A percentile compares a stretch with the other conserved stretches of the same genome.
phyloP scores from a whole-genome alignment of 2,888 invertebrate species.

The Xiphydria camelus region DNA sequence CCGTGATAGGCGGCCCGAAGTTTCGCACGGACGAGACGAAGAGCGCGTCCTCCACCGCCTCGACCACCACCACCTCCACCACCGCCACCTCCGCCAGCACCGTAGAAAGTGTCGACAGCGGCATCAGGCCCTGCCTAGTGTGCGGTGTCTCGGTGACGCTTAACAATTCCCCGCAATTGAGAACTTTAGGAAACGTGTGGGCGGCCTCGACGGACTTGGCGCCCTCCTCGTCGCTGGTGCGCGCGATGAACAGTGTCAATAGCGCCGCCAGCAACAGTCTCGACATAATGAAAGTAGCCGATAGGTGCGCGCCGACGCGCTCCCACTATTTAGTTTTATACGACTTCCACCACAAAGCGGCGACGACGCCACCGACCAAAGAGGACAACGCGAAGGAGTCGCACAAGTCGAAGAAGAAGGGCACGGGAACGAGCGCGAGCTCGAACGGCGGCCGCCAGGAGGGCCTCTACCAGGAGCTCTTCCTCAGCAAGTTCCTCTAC shows the following conservation, averaged over 20 bases:
- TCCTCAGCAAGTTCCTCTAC: conserved; percentile 52
- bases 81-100: conserved; percentile 16
- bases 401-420: conserved; percentile 57
- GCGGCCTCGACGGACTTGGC: conserved; percentile 49
- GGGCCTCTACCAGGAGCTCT: conserved; percentile 52
- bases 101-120: conserved; percentile 19
- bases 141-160: conserved; percentile 59
- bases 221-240: conserved; percentile 61
- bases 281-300: conserved; percentile 60
- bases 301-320: conserved; percentile 46
- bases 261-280: conserved; percentile 61
- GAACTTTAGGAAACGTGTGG: conserved; percentile 54
- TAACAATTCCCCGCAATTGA: conserved; percentile 40
- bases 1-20: conserved; percentile 55
- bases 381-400: conserved; percentile 56
- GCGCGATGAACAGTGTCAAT: conserved; percentile 79
- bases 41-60: conserved; percentile 23
- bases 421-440: conserved; percentile 62
- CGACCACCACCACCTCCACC: conserved; percentile 34
- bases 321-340: conserved; percentile 67
- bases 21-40: conserved; percentile 28
- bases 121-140: conserved; percentile 59
- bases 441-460: conserved; percentile 55
- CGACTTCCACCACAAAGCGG: conserved; percentile 68
- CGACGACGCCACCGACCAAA: conserved; percentile 58